Base-by-base conservation (phyloP, 1,140 invertebrate species). In the Lycorma delicatula region DNA sequence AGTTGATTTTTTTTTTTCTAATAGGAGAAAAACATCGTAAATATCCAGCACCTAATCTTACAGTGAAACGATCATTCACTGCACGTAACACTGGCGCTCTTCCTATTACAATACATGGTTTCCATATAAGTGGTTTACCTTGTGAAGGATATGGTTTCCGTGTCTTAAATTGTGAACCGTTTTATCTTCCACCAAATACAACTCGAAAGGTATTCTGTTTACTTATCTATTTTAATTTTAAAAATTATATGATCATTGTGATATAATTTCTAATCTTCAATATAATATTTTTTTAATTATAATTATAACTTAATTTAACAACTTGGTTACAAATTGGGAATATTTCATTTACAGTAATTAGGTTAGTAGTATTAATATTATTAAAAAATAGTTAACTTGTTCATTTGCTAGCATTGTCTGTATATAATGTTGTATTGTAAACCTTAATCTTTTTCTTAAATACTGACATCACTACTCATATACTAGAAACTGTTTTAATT, bases 61-160 rank as follows among this genome's bases (percentile, higher is more conserved):
- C 86, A 0, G 84, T 93, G 12, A 87, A 86, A 62, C 79, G 91
- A 61, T 85, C 88, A 1, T 93, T 97, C 68, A 82, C 83, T n/a
- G 88, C 91, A 3, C 78, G 84, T 63, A 97, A 98, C 73, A 86
- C 85, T 1, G 93, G 94, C 0, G 85, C 89, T 64, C 76, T 96
- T 36, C 81, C 85, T 0, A 79, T 97, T 49, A 79, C 81, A 12
- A 78, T 96, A 31, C 81, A 80, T 59, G 77, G 81, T 18, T 91
- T 93, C 72, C 78, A 78, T 51, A 86, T 94, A 46, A 89, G 84
- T 64, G 82, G 82, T 27, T 72, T 82, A 25, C 70, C 75, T 0
- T 96, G 93, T 68, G 86, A 89, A 72, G 91, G 90, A 3, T 91
- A 87, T 70, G 93, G 93, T 9, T 97, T 93, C 68, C 81, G 80